These are phyloP conservation scores for Drosophila melanosoma DNA, from an alignment of 2,888 invertebrate genomes.

Conservation along the genomic window DNA sequence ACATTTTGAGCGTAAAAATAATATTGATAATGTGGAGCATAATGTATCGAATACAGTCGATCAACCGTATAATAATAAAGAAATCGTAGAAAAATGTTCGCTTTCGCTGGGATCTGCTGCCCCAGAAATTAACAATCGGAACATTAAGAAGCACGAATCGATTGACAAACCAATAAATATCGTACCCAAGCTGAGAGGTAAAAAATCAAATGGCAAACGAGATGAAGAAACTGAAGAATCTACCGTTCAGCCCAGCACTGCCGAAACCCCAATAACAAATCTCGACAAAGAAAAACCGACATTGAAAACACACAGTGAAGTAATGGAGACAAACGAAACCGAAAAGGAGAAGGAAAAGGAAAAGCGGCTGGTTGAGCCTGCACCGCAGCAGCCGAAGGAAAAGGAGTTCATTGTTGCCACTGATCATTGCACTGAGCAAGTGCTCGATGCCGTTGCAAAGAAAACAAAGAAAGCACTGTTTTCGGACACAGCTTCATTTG, in stretches of 20 bases:
- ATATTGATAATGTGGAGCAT: constrained; percentile 25
- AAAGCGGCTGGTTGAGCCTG: neutral
- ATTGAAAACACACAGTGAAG: constrained; percentile 19
- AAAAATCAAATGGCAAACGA: constrained; percentile 72
- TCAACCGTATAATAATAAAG: constrained; percentile 11
- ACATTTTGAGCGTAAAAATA: constrained; percentile 69
- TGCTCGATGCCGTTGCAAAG: constrained; percentile 83
- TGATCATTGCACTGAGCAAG: constrained; percentile 72
- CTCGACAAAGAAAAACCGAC: constrained; percentile 7
- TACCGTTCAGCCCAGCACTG: neutral
- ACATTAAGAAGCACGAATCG: constrained; percentile 41
- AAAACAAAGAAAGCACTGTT: constrained; percentile 84
- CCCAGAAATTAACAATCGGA: constrained; percentile 27
- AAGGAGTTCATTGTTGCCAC: constrained; percentile 13
- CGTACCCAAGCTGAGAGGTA: constrained; percentile 82
- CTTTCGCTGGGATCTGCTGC: constrained; percentile 4
- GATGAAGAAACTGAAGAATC: constrained; percentile 54
- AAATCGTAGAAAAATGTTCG: constrained; percentile 16
- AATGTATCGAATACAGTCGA: constrained; percentile 9
- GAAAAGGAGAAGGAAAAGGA: constrained; percentile 23
- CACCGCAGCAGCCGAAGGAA: constrained; percentile 14
- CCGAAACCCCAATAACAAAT: constrained; percentile 14
- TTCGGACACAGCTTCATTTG: constrained; percentile 65
- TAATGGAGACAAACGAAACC: constrained; percentile 3
- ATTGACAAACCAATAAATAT: constrained; percentile 81